These are phyloP conservation scores for Hypsopygia costalis DNA, from an alignment of 2,888 invertebrate species.

Conservation along the genomic window DNA sequence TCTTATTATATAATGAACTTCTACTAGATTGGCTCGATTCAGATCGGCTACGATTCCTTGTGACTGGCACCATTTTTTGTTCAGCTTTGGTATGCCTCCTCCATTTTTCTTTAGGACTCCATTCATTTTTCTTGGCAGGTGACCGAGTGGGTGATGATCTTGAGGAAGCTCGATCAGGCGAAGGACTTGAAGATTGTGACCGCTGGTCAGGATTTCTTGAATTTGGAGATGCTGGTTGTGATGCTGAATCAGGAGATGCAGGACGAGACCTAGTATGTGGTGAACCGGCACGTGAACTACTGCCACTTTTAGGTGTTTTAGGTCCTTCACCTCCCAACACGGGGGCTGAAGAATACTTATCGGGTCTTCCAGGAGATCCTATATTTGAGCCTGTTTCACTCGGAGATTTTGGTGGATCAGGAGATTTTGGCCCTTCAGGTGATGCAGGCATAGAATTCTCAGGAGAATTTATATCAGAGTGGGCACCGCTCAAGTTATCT, in stretches of 20 bases:
- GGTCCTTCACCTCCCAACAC: constrained; percentile 52
- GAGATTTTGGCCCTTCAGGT: constrained; percentile 62
- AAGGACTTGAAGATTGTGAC: constrained; percentile 56
- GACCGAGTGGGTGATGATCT: constrained; percentile 43
- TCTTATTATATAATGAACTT: constrained; percentile 66
- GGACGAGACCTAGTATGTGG: constrained; percentile 52
- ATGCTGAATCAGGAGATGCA: constrained; percentile 52
- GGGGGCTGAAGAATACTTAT: constrained; percentile 46
- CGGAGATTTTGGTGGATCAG: constrained; percentile 69
- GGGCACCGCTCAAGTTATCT: constrained; percentile 63
- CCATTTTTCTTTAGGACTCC: constrained; percentile 69
- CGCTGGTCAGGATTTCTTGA: constrained; percentile 37
- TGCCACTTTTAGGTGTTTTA: constrained; percentile 60
- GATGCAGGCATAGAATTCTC: constrained; percentile 65
- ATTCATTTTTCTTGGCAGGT: constrained; percentile 44
- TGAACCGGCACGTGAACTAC: constrained; percentile 48
- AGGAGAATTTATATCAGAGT: constrained; percentile 71
- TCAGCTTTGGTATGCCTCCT: constrained; percentile 70
- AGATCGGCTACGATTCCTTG: constrained; percentile 55
- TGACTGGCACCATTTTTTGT: constrained; percentile 60
- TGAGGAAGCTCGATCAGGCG: constrained; percentile 54
- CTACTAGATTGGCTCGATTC: constrained; percentile 70
- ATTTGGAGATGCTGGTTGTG: constrained; percentile 40
- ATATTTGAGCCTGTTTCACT: constrained; percentile 49
- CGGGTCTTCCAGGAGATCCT: constrained; percentile 48